These are phyloP conservation scores for Phoxinus phoxinus DNA, from an alignment of 2,113 vertebrate species.

Conservation along the genomic window DNA sequence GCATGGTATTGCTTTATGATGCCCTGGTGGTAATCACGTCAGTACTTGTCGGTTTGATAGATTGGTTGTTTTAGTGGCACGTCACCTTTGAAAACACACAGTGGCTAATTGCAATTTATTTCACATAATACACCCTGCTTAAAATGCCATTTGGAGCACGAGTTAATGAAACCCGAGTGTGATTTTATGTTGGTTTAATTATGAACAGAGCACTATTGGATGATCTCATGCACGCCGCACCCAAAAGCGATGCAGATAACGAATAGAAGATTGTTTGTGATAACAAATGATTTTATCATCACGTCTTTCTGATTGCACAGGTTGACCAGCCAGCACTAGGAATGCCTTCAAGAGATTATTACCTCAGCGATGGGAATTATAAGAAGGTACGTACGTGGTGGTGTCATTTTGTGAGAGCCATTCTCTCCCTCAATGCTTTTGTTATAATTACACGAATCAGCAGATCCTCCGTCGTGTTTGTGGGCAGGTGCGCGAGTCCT, in stretches of 20 bases:
- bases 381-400: slow-evolving; percentile 82
- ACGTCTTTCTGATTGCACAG: slow-evolving; percentile 68
- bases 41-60: background rate
- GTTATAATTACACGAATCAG: slow-evolving; percentile 37
- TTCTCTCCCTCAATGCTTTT: background rate
- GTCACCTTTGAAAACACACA: background rate
- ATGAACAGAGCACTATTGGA: background rate
- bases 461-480: background rate
- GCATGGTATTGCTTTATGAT: too few species aligned
- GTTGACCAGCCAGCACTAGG: slow-evolving; percentile 93
- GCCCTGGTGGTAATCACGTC: too few species aligned
- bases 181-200: background rate
- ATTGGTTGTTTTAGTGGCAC: background rate
- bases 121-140: background rate
- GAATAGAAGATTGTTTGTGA: background rate
- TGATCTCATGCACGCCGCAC: background rate
- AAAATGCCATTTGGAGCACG: slow-evolving; percentile 8
- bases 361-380: slow-evolving; percentile 86
- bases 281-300: background rate
- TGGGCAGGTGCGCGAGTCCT: slow-evolving; percentile 88
- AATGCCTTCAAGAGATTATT: slow-evolving; percentile 96
- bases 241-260: background rate
- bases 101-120: background rate
- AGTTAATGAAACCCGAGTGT: background rate
- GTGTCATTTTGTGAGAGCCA: background rate